Percentiles rank a stretch among this genome's conserved stretches.
Evolutionary conservation across 1,140 invertebrate genomes (phyloP).

Genomic region (Scaptodrosophila lebanonensis): DNA sequence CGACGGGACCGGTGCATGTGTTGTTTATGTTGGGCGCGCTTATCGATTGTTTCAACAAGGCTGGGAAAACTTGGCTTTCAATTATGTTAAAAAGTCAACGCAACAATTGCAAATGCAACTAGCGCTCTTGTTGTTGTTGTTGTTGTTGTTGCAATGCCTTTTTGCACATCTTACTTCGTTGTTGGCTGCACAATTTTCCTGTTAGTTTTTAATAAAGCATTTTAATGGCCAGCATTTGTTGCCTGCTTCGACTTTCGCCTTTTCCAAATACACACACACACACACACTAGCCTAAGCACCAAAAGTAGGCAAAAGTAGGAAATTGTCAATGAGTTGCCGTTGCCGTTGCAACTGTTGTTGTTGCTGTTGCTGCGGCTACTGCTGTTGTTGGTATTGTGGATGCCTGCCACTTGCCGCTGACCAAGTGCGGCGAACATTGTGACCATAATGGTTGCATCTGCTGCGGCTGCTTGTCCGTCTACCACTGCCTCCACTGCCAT

Average conservation of each 20-base stretch:
- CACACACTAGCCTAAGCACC: constrained; percentile 50
- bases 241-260: constrained; percentile 50
- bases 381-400: constrained; percentile 5
- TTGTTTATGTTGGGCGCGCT: constrained; percentile 25
- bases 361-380: constrained; percentile 6
- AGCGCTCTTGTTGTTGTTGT: no score
- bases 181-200: constrained; percentile 33
- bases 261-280: no score
- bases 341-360: constrained; percentile 2
- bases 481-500: constrained; percentile 28
- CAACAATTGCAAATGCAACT: no score
- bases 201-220: constrained; percentile 38
- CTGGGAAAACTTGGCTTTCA: background rate
- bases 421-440: constrained; percentile 8
- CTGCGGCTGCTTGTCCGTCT: constrained; percentile 28
- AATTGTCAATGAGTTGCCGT: constrained; percentile 67
- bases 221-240: constrained; percentile 47
- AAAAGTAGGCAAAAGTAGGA: constrained; percentile 51
- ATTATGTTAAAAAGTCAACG: no score
- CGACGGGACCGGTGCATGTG: no score
- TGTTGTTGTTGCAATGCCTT: background rate
- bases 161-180: constrained; percentile 11
- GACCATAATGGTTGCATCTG: constrained; percentile 21
- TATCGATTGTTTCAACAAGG: constrained; percentile 29
- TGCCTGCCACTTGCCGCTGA: constrained; percentile 17